Conservation (phyloP, 2,888 invertebrate genomes). For the Rhabditophanes sp. region DNA sequence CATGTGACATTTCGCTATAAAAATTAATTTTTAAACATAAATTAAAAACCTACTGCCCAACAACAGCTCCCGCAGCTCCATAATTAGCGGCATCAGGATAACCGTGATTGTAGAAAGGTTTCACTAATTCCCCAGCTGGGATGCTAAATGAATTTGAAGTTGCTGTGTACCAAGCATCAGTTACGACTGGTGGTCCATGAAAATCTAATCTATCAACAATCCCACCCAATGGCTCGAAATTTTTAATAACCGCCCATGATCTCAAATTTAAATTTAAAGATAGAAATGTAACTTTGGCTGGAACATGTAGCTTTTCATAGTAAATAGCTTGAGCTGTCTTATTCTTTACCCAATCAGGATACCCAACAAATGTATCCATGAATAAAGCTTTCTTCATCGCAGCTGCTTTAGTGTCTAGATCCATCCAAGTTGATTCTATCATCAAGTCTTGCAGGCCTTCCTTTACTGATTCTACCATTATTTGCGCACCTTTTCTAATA, state of each 20-base stretch:
- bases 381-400: conserved; percentile 8
- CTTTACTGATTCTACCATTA: conserved; percentile 7
- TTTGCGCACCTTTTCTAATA: not conserved
- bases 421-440: conserved; percentile 9
- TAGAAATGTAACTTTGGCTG: conserved; percentile 9
- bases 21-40: no score
- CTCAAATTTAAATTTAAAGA: conserved; percentile 9
- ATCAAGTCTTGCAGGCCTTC: conserved; percentile 7
- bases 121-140: conserved; percentile 14
- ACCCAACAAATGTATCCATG: conserved; percentile 11
- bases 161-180: conserved; percentile 13
- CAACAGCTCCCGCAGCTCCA: conserved; percentile 34
- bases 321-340: conserved; percentile 7
- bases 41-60: conserved; percentile 34
- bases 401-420: conserved; percentile 7
- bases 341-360: conserved; percentile 12
- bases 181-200: conserved; percentile 12
- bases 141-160: conserved; percentile 11
- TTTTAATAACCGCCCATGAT: conserved; percentile 11
- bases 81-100: conserved; percentile 14
- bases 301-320: conserved; percentile 6
- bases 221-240: conserved; percentile 4
- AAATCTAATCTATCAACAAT: conserved; percentile 8
- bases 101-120: conserved; percentile 6
- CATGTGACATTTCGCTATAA: conserved; percentile 7